A percentile compares a stretch with the other conserved stretches of the same genome.
Evolutionary conservation across 2,888 invertebrate species (phyloP).

Genomic region (Tuta absoluta): DNA sequence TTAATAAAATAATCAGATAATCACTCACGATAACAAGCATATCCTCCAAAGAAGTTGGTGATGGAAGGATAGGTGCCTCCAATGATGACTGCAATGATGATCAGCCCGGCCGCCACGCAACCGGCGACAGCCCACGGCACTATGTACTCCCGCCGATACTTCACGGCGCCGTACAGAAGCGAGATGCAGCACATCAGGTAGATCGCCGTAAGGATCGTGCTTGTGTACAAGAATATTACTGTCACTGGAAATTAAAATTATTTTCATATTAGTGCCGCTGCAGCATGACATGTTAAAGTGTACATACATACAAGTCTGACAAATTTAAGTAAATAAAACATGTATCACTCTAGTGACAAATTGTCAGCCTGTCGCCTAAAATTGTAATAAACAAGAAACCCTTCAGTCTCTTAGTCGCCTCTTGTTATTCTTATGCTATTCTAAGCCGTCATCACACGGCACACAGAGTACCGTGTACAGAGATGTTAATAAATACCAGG

Average conservation of each 20-base stretch:
- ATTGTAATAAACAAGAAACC: no score
- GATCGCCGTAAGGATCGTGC: constrained; percentile 69
- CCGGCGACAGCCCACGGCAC: constrained; percentile 74
- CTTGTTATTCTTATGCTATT: no score
- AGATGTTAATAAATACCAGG: no score
- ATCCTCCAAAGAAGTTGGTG: constrained; percentile 69
- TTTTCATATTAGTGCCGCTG: not conserved
- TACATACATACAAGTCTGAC: no score
- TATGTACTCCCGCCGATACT: constrained; percentile 71
- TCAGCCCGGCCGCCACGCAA: constrained; percentile 61
- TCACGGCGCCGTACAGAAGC: constrained; percentile 72
- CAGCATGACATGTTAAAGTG: no score
- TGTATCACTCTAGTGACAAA: no score
- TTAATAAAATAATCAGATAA: not conserved
- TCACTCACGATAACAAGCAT: constrained; percentile 71
- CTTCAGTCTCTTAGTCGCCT: no score
- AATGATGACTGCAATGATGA: constrained; percentile 57
- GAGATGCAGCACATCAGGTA: constrained; percentile 76
- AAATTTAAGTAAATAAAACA: no score
- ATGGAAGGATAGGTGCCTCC: constrained; percentile 69
- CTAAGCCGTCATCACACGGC: no score
- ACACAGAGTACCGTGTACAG: no score
- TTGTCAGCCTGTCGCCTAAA: no score
- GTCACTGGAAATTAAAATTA: constrained; percentile 55
- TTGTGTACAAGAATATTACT: constrained; percentile 72